Base-by-base conservation (phyloP, 2,797 vertebrate genomes). In the Channa striata region DNA sequence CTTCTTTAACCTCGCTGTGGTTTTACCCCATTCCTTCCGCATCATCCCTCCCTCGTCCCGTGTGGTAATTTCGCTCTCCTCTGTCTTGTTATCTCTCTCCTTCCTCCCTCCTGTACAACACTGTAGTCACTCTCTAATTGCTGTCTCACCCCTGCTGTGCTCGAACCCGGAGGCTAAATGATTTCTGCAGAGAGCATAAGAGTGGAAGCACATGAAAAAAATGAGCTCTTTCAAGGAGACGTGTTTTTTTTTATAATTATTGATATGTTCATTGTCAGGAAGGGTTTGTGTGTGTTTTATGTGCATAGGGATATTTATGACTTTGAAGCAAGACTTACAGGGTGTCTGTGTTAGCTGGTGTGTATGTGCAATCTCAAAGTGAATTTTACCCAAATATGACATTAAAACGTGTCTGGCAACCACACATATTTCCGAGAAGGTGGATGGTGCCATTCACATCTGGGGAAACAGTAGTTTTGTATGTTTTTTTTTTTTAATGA, bases 151-250 rank as follows among this genome's bases (percentile, higher is more conserved):
- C 92, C 91, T 84, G 89, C 92, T 90, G 91, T 64, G 88, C 70
- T 87, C 50, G 67, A 75, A 87, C 90, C 93, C 65, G 36, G 72
- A 93, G 91, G 93, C 93, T 92, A 93, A 93, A 93, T 91, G 78
- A 82, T 89, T 91, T 90, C 87, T 89, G 76, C 88, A 72, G 88
- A 76, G 81, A 88, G 82, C 75, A 73, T 68, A 53, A 66, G 62
- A 82, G 66, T 30, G 59, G 60, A 80, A 86, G 78, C 58, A 60
- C 57, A 70, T 11, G 23, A 84, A 91, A 89, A 43, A 77, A 87
- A 81, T 43, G 75, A 83, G 57, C 78, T 59, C 62, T 79, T 78
- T 76, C 63, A 66, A 84, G 53, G 36, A 74, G 59, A 81, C 53
- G n/a, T n/a, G n/a, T n/a, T 68, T 68, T 59, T 52, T 60, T 59